Percentiles rank a stretch among this genome's conserved stretches.
phyloP scores from a whole-genome alignment of 2,113 vertebrate species.

The Henicopernis longicauda region DNA sequence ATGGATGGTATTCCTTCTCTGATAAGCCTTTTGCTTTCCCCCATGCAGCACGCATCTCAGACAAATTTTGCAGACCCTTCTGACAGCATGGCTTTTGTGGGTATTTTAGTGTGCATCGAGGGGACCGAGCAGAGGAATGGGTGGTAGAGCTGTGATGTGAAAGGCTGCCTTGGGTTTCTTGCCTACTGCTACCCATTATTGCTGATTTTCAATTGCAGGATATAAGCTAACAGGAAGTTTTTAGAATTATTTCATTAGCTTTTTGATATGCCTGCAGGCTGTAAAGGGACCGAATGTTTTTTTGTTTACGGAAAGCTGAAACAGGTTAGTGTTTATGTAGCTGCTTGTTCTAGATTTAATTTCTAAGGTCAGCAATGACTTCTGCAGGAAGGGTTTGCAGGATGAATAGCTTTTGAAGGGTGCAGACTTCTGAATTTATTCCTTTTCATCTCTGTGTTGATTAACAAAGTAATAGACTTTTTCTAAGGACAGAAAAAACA shows the following conservation, averaged over 20 bases:
- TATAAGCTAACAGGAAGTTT: not conserved
- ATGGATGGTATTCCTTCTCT: not conserved
- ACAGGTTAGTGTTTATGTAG: not conserved
- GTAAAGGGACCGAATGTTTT: not conserved
- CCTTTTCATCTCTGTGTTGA: not conserved
- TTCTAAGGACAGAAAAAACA: not conserved
- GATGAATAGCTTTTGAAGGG: not conserved
- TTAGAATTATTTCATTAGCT: not conserved
- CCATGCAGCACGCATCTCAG: not conserved
- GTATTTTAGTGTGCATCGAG: rapidly evolving
- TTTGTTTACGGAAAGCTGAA: not conserved
- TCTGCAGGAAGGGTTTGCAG: not conserved
- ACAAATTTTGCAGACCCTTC: not conserved
- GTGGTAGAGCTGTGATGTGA: not conserved
- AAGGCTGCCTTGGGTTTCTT: not conserved
- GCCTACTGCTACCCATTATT: not conserved
- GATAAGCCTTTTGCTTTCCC: not conserved
- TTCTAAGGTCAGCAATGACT: not conserved
- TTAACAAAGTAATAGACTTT: not conserved
- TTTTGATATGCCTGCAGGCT: not conserved
- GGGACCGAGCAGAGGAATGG: not conserved
- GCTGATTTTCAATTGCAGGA: conserved; percentile 2
- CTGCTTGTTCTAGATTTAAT: not conserved
- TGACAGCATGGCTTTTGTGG: not conserved
- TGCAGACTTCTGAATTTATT: not conserved